Conservation (phyloP, 1,140 invertebrate species). For the Drosophila truncata region DNA sequence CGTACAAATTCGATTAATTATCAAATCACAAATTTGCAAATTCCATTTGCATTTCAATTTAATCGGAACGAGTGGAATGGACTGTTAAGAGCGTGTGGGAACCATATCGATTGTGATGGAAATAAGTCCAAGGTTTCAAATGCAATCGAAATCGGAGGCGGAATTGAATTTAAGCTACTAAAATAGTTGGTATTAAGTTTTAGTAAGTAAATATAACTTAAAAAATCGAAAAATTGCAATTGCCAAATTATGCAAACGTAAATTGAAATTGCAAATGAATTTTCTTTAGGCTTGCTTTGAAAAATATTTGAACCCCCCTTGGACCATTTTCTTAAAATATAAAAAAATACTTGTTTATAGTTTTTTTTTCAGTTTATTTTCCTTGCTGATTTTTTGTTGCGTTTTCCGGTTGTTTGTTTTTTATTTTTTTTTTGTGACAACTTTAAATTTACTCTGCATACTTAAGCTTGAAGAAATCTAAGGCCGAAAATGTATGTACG, state of each 20-base stretch:
- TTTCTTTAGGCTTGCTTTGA: too few relatives aligned
- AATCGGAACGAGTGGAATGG: conserved; percentile 25
- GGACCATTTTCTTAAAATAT: neutral
- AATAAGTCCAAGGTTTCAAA: conserved; percentile 29
- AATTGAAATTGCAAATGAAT: too few relatives aligned
- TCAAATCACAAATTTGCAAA: conserved; percentile 56
- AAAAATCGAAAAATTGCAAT: neutral
- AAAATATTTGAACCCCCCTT: neutral
- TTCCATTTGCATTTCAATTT: conserved; percentile 63
- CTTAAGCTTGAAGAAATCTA: conserved; percentile 76
- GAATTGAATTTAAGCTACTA: neutral
- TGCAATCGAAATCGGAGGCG: neutral
- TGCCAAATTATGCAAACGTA: too few relatives aligned
- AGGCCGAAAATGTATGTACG: conserved; percentile 80
- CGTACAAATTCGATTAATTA: conserved; percentile 52
- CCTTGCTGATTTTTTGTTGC: conserved; percentile 50
- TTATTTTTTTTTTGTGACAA: conserved; percentile 43
- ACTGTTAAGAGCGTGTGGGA: conserved; percentile 37
- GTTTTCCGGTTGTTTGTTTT: conserved; percentile 48
- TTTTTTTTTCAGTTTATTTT: conserved; percentile 65
- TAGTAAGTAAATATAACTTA: neutral
- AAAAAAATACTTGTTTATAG: conserved; percentile 46
- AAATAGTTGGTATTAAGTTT: neutral
- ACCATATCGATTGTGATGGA: conserved; percentile 12
- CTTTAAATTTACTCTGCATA: conserved; percentile 56